Evolutionary conservation across 2,113 vertebrate genomes (phyloP).

Genomic region (Gavia stellata): DNA sequence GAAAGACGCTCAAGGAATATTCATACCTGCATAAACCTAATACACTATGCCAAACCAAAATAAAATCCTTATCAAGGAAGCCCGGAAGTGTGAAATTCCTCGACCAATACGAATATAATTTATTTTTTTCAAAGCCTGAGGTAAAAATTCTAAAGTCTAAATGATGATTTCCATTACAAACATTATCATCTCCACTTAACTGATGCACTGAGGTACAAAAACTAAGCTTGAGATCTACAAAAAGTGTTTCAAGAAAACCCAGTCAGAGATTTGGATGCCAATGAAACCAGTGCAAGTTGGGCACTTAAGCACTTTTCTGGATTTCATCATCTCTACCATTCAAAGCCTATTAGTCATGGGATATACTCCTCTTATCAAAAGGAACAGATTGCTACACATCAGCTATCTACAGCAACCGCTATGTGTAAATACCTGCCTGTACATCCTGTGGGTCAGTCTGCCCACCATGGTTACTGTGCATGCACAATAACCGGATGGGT

Average conservation of each 20-base stretch:
- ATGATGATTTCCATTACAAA: background rate
- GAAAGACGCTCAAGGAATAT: background rate
- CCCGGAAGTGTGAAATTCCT: background rate
- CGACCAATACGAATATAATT: background rate
- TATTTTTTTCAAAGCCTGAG: background rate
- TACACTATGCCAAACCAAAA: background rate
- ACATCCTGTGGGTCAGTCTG: background rate
- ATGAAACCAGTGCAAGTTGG: background rate
- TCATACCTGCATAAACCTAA: background rate
- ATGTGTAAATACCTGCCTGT: background rate
- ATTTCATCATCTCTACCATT: background rate
- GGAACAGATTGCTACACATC: background rate
- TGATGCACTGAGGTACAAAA: background rate
- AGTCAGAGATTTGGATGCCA: background rate
- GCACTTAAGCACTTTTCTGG: background rate
- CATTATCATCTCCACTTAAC: background rate
- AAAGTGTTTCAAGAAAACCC: background rate
- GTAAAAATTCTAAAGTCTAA: background rate
- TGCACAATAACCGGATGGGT: conserved; percentile 11
- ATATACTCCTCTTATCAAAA: background rate
- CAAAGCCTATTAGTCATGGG: background rate
- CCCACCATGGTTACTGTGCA: fast-evolving
- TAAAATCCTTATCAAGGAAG: background rate
- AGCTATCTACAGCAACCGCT: background rate
- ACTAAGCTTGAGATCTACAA: background rate